phyloP scores from a whole-genome alignment of 1,140 invertebrate genomes.

The Helicoverpa armigera region DNA sequence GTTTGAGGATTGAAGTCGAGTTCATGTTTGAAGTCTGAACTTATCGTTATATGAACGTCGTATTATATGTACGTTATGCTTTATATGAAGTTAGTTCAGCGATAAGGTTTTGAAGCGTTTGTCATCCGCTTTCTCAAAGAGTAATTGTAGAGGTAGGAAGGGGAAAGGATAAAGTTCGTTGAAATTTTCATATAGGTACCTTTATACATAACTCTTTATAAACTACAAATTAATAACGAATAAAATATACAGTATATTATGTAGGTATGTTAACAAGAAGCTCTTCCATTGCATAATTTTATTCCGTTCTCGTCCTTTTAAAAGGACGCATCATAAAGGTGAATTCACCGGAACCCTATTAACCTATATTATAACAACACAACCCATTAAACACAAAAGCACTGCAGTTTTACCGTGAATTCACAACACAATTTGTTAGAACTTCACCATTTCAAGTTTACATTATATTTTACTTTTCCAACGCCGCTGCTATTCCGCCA shows the following conservation, averaged over 20 bases:
- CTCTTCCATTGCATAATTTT: neutral
- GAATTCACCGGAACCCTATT: neutral
- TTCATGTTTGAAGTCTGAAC: neutral
- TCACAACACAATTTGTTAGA: neutral
- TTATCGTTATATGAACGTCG: neutral
- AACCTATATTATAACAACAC: neutral
- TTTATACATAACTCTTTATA: too few species aligned
- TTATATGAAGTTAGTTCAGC: neutral
- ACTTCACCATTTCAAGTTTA: neutral
- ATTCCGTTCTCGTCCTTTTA: neutral
- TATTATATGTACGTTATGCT: too few species aligned
- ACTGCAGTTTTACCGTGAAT: neutral
- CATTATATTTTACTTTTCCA: slow-evolving; percentile 5
- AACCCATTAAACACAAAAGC: neutral
- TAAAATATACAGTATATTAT: neutral
- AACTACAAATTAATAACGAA: too few species aligned
- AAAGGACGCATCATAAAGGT: neutral
- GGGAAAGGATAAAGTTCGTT: neutral
- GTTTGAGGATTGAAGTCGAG: slow-evolving; percentile 17
- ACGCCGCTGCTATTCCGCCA: neutral
- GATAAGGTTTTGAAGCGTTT: neutral
- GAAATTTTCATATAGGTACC: too few species aligned
- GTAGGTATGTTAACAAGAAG: neutral
- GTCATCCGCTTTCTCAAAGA: neutral
- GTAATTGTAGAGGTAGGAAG: neutral